phyloP scores from a whole-genome alignment of 2,888 invertebrate species.

The Lysandra coridon region DNA sequence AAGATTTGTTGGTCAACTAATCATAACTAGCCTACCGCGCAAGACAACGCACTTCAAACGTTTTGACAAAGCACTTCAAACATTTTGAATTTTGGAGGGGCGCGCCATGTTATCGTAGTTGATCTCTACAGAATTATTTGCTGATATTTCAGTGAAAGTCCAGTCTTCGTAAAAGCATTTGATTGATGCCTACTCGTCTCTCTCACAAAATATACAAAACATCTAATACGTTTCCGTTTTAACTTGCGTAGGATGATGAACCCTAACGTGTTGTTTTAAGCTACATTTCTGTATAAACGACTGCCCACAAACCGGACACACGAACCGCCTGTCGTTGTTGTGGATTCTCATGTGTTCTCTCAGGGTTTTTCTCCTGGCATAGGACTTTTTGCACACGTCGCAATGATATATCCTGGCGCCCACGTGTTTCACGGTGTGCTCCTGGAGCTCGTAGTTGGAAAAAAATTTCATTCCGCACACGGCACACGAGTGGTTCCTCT shows the following conservation, averaged over 20 bases:
- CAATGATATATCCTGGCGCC: conserved; percentile 78
- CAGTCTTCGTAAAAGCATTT: no score
- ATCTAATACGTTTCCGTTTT: conserved; percentile 52
- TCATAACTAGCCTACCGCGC: no score
- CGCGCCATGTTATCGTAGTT: no score
- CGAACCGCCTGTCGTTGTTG: conserved; percentile 66
- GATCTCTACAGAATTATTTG: not conserved
- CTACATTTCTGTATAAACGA: conserved; percentile 73
- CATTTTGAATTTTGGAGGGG: no score
- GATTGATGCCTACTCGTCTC: not conserved
- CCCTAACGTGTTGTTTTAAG: conserved; percentile 68
- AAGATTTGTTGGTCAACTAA: no score
- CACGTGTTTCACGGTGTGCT: conserved; percentile 78
- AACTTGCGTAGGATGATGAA: conserved; percentile 65
- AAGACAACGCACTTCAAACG: no score
- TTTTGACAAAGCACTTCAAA: no score
- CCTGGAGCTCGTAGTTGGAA: conserved; percentile 77
- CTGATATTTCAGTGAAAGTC: not conserved
- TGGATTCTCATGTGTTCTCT: conserved; percentile 74
- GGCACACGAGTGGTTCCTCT: conserved; percentile 71
- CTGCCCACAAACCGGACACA: conserved; percentile 67
- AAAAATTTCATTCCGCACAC: conserved; percentile 79
- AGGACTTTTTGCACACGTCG: conserved; percentile 75
- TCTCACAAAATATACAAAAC: not conserved
- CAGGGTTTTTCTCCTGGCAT: conserved; percentile 69